Conservation (phyloP, 2,113 vertebrate genomes). For the Pygoscelis antarcticus region DNA sequence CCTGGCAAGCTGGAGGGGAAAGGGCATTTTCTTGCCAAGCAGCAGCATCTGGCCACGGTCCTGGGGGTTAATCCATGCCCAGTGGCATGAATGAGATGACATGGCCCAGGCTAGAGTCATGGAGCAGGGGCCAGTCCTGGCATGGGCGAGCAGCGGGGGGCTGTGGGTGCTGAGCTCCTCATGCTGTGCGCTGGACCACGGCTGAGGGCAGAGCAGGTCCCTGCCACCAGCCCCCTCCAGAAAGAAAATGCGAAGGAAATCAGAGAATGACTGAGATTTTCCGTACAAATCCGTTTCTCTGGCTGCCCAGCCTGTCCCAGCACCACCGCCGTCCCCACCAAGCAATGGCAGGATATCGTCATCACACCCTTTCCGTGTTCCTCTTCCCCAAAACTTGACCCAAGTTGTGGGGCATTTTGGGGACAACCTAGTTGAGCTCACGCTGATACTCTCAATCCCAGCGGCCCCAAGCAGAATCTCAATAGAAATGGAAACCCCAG, state of each 20-base stretch:
- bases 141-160: neutral
- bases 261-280: neutral
- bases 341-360: neutral
- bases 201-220: neutral
- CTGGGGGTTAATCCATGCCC: neutral
- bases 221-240: neutral
- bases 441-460: neutral
- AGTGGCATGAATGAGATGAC: neutral
- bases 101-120: neutral
- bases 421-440: neutral
- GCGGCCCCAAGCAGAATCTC: neutral
- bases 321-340: neutral
- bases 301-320: neutral
- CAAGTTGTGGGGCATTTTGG: neutral
- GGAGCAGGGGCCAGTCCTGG: neutral
- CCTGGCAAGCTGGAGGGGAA: neutral
- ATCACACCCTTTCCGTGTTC: neutral
- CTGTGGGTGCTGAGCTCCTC: neutral
- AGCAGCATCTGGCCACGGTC: neutral
- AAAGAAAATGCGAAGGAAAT: neutral
- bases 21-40: neutral
- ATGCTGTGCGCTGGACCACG: rapidly evolving
- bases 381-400: neutral
- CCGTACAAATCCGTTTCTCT: neutral
- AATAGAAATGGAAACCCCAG: neutral